Evolutionary conservation across 2,888 invertebrate species (phyloP), one percentile per base, ranked within the genome.

Genomic region (Coelopa pilipes): DNA sequence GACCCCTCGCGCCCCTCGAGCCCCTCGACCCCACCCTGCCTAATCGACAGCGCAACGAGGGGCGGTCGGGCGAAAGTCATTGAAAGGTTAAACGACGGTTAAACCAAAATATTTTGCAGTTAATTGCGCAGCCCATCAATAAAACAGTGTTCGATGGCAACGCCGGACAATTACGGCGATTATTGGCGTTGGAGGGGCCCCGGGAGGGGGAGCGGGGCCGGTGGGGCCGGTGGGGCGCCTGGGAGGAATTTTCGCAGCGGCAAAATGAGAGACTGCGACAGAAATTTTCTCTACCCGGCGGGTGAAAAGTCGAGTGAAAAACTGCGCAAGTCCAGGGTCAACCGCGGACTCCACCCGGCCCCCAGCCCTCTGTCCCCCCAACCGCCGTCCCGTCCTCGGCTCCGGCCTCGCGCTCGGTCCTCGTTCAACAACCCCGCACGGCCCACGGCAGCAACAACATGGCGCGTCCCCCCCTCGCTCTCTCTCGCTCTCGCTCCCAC

Each of bases 271-370:
- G n/a, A 60, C 24, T 55, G n/a, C 12, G 19, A 68, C 17, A 17
- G 55, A 21, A 13, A 72, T 66, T 66, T 66, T 57, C 46, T 60
- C 13, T 66, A 66, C 57, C 65, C 65, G 46, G 7, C 11, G 53
- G 45, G 63, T 46, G 13, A 19, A 49, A 63, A 63, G 62, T 45
- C 45, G 7, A 19, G 57, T 70, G 73, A 76, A 79, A 79, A 80
- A 80, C 80, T 84, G 84, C 84, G 84, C 84, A 84, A 85, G 84
- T 84, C 34, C 84, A 83, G 83, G 84, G 85, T 84, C 84, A 84
- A 84, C 79, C 80, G 78, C 73, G 9, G 45, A 15, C 34, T 34
- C 7, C 34, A 34, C 34, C 7, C 34, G 34, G 7, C 34, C 34
- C 7, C 34, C 7, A n/a, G n/a, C n/a, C n/a, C n/a, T n/a, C n/a